A percentile compares a stretch with the other conserved stretches of the same genome.
These are phyloP conservation scores for Tokudaia tokunoshimensis DNA, from an alignment of 2,797 vertebrate genomes.

Conservation along the genomic window DNA sequence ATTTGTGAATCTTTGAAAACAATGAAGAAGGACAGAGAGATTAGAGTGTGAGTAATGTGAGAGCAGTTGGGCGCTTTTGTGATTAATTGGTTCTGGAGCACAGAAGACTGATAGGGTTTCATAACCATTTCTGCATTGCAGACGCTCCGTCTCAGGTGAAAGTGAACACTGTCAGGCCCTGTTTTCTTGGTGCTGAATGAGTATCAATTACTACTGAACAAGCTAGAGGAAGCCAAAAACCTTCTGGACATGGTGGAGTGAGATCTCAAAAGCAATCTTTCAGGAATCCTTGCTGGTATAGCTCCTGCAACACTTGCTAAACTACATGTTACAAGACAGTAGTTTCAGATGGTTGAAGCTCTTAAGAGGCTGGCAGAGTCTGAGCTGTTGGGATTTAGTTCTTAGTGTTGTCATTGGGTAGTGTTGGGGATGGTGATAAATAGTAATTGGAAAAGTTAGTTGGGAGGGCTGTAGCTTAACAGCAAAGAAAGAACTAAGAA, in stretches of 20 bases:
- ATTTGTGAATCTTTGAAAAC: neutral
- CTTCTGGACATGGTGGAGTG: neutral
- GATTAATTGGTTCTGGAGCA: neutral
- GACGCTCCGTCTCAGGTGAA: neutral
- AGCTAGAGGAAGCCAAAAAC: neutral
- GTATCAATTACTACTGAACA: neutral
- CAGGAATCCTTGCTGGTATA: neutral
- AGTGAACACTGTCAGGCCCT: neutral
- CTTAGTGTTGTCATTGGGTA: neutral
- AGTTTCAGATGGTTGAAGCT: neutral
- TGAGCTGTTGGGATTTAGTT: neutral
- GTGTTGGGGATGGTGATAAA: neutral
- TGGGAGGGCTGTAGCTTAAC: neutral
- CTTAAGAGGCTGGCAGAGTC: neutral
- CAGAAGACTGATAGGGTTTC: neutral
- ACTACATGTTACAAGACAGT: neutral
- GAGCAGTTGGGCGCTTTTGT: neutral
- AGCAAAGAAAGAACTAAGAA: neutral
- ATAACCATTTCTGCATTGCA: neutral
- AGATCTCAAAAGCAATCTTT: neutral
- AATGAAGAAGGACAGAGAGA: neutral
- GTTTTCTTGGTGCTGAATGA: neutral
- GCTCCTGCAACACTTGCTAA: neutral
- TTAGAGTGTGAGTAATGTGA: neutral
- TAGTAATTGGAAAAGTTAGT: neutral